A percentile compares a stretch with the other conserved stretches of the same genome.
These are phyloP conservation scores for Oscarella lobularis DNA, from an alignment of 37 sponge, comb jelly and placozoan species.

Conservation along the genomic window DNA sequence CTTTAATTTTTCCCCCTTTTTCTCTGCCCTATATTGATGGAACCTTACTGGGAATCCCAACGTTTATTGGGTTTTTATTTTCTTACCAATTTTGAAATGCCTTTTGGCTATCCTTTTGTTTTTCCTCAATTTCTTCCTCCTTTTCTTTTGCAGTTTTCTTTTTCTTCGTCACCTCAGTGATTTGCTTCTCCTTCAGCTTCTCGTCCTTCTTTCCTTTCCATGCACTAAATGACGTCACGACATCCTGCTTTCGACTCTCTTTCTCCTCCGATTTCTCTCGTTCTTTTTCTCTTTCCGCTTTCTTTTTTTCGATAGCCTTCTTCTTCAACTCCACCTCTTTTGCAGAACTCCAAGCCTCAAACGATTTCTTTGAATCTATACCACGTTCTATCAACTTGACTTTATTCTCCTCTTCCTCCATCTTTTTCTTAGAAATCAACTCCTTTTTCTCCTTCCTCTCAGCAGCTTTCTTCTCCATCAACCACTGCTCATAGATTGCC, in stretches of 20 bases:
- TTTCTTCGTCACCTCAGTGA: slow-evolving; percentile 29
- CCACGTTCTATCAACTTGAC: not conserved
- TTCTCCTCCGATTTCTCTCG: slow-evolving; percentile 6
- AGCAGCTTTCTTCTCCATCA: slow-evolving; percentile 11
- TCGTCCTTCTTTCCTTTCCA: slow-evolving; percentile 20
- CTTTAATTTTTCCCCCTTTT: too few relatives aligned
- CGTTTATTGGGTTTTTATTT: too few relatives aligned
- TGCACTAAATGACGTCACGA: not conserved
- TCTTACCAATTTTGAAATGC: not conserved
- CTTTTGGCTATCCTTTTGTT: not conserved
- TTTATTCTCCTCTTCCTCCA: not conserved
- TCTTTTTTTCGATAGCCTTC: not conserved
- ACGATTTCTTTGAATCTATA: not conserved
- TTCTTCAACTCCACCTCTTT: slow-evolving; percentile 13
- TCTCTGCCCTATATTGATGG: too few relatives aligned
- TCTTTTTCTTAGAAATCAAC: not conserved
- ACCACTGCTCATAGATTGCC: slow-evolving; percentile 25
- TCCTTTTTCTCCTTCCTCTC: not conserved
- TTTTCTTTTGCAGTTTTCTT: slow-evolving; percentile 16
- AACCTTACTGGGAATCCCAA: too few relatives aligned
- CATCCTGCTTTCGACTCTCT: not conserved
- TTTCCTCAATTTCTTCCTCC: slow-evolving; percentile 7
- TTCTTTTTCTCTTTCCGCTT: slow-evolving; percentile 4
- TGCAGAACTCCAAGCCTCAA: not conserved
- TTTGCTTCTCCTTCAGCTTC: slow-evolving; percentile 12